Evolutionary conservation across 1,140 invertebrate genomes (phyloP).

Genomic region (Drosophila melanica): DNA sequence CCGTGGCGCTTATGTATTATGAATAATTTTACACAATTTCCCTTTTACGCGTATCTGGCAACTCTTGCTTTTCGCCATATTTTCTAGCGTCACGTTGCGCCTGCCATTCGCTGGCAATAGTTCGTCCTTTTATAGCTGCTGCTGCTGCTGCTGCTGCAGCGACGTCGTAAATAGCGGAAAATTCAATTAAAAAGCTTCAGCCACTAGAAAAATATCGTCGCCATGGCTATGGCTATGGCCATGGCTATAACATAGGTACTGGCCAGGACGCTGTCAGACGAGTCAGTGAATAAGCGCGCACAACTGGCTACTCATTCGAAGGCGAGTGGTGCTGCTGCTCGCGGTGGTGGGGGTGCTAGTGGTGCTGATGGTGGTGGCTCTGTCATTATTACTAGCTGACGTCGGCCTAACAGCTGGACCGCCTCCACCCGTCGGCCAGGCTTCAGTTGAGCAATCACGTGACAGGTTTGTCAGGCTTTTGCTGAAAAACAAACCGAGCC

Average conservation of each 20-base stretch:
- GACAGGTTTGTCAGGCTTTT: slow-evolving; percentile 76
- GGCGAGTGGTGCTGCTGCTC: neutral
- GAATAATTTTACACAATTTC: slow-evolving; percentile 66
- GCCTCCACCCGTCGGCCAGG: slow-evolving; percentile 10
- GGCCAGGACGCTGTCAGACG: slow-evolving; percentile 28
- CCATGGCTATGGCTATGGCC: slow-evolving; percentile 77
- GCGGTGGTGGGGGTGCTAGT: slow-evolving; percentile 9
- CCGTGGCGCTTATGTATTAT: slow-evolving; percentile 51
- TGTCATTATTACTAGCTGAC: slow-evolving; percentile 64
- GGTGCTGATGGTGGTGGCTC: neutral
- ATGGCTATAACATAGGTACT: slow-evolving; percentile 64
- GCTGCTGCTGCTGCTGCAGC: slow-evolving; percentile 41
- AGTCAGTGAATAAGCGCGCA: slow-evolving; percentile 48
- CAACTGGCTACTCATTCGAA: slow-evolving; percentile 16
- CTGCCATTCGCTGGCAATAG: slow-evolving; percentile 1
- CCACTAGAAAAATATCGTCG: slow-evolving; percentile 81
- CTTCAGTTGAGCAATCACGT: slow-evolving; percentile 74
- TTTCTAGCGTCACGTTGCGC: slow-evolving; percentile 26
- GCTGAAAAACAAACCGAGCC: slow-evolving; percentile 71
- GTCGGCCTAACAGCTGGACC: slow-evolving; percentile 54
- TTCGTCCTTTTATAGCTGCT: slow-evolving; percentile 15
- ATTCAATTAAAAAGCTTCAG: slow-evolving; percentile 81
- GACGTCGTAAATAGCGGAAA: slow-evolving; percentile 75
- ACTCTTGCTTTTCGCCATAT: slow-evolving; percentile 61
- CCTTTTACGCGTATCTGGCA: slow-evolving; percentile 49